phyloP scores from a whole-genome alignment of 2,113 vertebrate species.

The Corythaeola cristata region DNA sequence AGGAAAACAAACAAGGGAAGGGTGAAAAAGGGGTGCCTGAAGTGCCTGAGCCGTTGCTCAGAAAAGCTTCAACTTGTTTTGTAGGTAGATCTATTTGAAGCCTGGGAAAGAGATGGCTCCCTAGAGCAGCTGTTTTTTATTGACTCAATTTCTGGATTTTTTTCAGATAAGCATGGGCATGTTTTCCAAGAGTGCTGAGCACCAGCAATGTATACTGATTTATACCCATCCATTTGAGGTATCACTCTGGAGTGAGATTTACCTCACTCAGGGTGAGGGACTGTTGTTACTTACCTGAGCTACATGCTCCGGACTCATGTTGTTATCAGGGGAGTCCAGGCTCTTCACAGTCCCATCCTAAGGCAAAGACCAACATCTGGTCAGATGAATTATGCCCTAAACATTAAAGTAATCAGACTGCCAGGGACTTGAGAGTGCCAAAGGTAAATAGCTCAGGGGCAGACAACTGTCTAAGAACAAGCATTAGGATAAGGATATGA shows the following conservation, averaged over 20 bases:
- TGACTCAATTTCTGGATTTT: background rate
- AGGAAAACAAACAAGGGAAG: background rate
- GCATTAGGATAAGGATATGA: background rate
- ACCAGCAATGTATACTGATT: background rate
- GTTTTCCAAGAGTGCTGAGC: conserved; percentile 11
- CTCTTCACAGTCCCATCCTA: background rate
- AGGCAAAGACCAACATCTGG: background rate
- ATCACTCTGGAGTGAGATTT: background rate
- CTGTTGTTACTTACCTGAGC: background rate
- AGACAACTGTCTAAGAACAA: background rate
- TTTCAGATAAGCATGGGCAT: background rate
- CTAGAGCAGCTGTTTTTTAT: background rate
- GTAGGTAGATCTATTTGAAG: background rate
- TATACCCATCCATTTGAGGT: background rate
- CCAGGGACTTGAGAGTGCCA: background rate
- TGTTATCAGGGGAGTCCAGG: too few relatives aligned
- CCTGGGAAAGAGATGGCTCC: background rate
- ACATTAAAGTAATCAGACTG: background rate
- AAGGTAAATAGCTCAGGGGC: background rate
- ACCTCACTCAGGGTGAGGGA: background rate
- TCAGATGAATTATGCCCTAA: background rate
- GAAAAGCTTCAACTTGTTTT: background rate
- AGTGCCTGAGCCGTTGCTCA: background rate
- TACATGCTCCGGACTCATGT: background rate
- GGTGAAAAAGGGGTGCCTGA: background rate